Evolutionary conservation across 1,140 invertebrate species (phyloP), one percentile per base, ranked within the genome.

Genomic region (Diorhabda carinulata): DNA sequence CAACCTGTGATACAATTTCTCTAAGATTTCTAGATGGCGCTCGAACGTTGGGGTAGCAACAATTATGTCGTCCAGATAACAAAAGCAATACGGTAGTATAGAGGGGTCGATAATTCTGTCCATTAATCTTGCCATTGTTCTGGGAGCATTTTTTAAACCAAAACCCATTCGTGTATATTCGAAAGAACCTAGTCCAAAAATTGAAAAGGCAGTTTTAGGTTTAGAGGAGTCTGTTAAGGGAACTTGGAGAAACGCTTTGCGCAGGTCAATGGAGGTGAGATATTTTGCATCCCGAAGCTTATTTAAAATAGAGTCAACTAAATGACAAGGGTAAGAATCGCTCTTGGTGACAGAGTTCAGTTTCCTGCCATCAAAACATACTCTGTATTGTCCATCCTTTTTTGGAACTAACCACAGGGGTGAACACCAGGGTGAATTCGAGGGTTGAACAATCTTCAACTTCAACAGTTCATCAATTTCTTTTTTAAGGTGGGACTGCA

Each of bases 21-120:
- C 47, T 44, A 64, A 43, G 8, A 43, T 64, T 52, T 64, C 43
- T 9, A 64, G 44, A 61, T 74, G 74, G 41, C 64, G 43, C 4
- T 74, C 70, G 43, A 67, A 73, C 43, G 25, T 68, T 25, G 61
- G 10, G 2, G 59, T 70, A 43, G 70, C 73, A 56, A 72, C 69
- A 43, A 78, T 67, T 42, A 74, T 69, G 63, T 80, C 82, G 70
- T 81, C 81, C 44, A 81, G 57, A 66, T 79, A 79, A 73, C 61
- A 10, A 66, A 67, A 68, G 67, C 59, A 57, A 72, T 43, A 42
- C 63, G 64, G 68, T 77, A 75, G 9, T 77, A 60, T 3, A 41
- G 57, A 41, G 42, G 69, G 71, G 2, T 73, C 72, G 4, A 74
- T 59, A 41, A 78, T 66, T 45, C 68, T 67, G 40, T 80, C 77